Conservation (phyloP, 2,888 invertebrate genomes). For the Xestia xanthographa region DNA sequence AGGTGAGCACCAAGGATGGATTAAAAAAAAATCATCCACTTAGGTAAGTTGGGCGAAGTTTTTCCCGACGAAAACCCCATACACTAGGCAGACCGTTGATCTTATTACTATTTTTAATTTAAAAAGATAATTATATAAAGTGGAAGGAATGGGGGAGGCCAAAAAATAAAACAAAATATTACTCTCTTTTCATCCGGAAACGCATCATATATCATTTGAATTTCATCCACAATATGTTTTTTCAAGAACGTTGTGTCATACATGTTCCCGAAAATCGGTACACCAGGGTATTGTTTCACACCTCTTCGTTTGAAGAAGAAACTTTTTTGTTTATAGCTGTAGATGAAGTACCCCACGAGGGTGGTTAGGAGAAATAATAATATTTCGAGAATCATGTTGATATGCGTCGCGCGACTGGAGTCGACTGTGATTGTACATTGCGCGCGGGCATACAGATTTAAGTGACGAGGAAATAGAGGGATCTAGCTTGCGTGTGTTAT, state of each 20-base stretch:
- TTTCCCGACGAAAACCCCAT: background rate
- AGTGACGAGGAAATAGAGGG: constrained; percentile 12
- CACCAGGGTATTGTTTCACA: constrained; percentile 77
- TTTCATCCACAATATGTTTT: constrained; percentile 76
- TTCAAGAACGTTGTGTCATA: constrained; percentile 69
- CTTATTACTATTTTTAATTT: background rate
- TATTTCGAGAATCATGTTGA: constrained; percentile 80
- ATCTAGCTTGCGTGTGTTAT: background rate
- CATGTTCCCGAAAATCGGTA: constrained; percentile 83
- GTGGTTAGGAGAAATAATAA: constrained; percentile 75
- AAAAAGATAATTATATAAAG: no score
- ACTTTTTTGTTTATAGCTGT: constrained; percentile 73
- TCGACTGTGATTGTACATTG: constrained; percentile 20
- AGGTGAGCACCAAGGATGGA: background rate
- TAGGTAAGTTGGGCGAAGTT: background rate
- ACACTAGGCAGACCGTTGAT: background rate
- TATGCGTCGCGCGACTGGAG: constrained; percentile 12
- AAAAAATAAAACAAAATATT: background rate
- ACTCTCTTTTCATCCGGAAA: constrained; percentile 82
- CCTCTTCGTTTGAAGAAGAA: constrained; percentile 72
- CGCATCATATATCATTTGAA: constrained; percentile 76
- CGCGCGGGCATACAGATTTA: background rate
- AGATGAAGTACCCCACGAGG: constrained; percentile 73
- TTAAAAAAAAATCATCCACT: background rate
- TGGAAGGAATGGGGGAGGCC: no score